Conservation (phyloP, 2,888 invertebrate genomes). For the Hemistola chrysoprasaria region DNA sequence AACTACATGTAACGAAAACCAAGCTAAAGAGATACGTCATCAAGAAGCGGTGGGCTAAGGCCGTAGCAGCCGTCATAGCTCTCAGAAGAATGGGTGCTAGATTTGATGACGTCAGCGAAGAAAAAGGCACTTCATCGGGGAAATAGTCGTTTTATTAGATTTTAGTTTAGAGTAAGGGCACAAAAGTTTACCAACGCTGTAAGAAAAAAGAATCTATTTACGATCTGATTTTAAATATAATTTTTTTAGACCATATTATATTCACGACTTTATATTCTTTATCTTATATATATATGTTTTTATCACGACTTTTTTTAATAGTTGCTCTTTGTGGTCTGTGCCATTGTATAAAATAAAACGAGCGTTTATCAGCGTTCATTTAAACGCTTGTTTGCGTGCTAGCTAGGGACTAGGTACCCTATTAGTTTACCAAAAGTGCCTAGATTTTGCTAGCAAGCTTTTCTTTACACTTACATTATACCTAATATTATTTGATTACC, state of each 20-base stretch:
- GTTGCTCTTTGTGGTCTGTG: no score
- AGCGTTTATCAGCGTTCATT: constrained; percentile 2
- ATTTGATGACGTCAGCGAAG: constrained; percentile 77
- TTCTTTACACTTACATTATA: no score
- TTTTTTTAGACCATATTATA: constrained; percentile 3
- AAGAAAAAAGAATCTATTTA: no score
- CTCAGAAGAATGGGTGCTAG: constrained; percentile 93
- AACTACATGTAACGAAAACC: constrained; percentile 88
- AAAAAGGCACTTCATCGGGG: constrained; percentile 8
- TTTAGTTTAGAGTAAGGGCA: no score
- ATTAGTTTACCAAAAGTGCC: neutral
- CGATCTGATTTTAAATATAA: no score
- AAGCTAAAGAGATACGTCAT: constrained; percentile 94
- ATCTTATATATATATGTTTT: no score
- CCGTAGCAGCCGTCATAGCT: constrained; percentile 93
- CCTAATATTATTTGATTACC: no score
- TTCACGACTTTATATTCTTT: no score
- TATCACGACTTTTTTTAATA: no score
- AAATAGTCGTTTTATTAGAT: no score
- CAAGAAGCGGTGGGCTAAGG: constrained; percentile 95
- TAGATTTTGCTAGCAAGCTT: no score
- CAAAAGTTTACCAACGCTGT: no score
- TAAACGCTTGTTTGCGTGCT: constrained; percentile 1
- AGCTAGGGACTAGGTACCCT: neutral
- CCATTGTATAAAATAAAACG: neutral